These are phyloP conservation scores for Betta splendens DNA, from an alignment of 2,797 vertebrate species.

Conservation along the genomic window DNA sequence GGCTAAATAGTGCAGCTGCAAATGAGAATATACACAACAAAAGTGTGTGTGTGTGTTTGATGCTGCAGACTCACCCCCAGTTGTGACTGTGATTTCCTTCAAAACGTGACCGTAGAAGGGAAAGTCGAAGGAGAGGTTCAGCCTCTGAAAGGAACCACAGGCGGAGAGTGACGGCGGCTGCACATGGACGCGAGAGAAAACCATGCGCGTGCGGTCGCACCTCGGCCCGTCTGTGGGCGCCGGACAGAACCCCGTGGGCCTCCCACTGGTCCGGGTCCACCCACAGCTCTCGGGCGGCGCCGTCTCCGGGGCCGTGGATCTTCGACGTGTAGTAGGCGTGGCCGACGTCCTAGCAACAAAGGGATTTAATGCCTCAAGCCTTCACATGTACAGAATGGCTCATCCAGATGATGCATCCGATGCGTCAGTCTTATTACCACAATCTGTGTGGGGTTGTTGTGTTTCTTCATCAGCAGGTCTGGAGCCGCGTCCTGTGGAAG, in stretches of 20 bases:
- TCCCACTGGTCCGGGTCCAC: slow-evolving; percentile 88
- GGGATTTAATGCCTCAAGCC: too few relatives aligned
- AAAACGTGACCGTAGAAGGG: slow-evolving; percentile 96
- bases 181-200: too few relatives aligned
- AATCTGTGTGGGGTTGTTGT: slow-evolving; percentile 66
- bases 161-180: not conserved
- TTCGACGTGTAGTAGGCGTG: slow-evolving; percentile 94
- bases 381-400: not conserved
- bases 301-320: slow-evolving; percentile 84
- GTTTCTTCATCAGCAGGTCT: slow-evolving; percentile 68
- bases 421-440: too few relatives aligned
- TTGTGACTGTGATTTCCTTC: slow-evolving; percentile 93
- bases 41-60: not conserved
- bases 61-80: slow-evolving; percentile 91
- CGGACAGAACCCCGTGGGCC: slow-evolving; percentile 88
- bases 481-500: slow-evolving; percentile 53
- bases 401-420: too few relatives aligned
- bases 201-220: too few relatives aligned
- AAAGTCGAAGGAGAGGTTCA: slow-evolving; percentile 94
- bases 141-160: slow-evolving; percentile 85
- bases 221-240: slow-evolving; percentile 89
- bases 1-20: not conserved
- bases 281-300: slow-evolving; percentile 86
- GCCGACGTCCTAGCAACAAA: slow-evolving; percentile 84
- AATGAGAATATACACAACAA: too few relatives aligned